Conservation (phyloP, 2,888 invertebrate species). For the Boloria euphrosyne region DNA sequence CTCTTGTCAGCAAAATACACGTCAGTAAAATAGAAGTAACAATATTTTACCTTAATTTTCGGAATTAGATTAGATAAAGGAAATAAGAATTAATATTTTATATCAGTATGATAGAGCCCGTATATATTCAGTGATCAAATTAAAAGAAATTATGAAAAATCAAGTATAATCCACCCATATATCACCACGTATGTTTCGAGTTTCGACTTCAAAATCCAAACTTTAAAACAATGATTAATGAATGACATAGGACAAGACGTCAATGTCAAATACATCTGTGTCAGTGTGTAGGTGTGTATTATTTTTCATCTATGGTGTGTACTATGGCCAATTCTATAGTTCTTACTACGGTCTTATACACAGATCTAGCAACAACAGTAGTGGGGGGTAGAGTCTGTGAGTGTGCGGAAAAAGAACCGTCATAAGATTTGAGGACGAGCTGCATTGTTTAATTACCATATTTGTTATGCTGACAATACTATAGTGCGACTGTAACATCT, state of each 20-base stretch:
- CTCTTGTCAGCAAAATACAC: constrained; percentile 51
- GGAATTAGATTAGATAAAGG: constrained; percentile 18
- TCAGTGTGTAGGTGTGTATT: no score
- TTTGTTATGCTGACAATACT: no score
- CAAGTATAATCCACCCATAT: constrained; percentile 16
- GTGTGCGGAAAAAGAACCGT: no score
- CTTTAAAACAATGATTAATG: background rate
- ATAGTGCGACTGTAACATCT: no score
- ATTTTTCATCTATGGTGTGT: no score
- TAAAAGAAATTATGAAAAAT: constrained; percentile 11
- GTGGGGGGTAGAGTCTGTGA: no score
- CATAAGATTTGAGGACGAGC: no score
- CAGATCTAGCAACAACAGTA: no score
- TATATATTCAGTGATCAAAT: constrained; percentile 5
- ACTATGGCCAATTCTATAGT: no score
- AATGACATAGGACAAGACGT: constrained; percentile 8
- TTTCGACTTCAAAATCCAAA: constrained; percentile 3
- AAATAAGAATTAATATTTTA: background rate
- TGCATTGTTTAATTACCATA: no score
- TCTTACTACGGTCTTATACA: no score
- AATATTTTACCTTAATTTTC: constrained; percentile 67
- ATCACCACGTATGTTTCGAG: constrained; percentile 29
- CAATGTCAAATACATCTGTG: background rate
- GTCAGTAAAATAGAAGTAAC: constrained; percentile 52
- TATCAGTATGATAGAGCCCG: background rate